A percentile compares a stretch with the other conserved stretches of the same genome.
These are phyloP conservation scores for Cnemophilus loriae DNA, from an alignment of 2,113 vertebrate genomes.

Conservation along the genomic window DNA sequence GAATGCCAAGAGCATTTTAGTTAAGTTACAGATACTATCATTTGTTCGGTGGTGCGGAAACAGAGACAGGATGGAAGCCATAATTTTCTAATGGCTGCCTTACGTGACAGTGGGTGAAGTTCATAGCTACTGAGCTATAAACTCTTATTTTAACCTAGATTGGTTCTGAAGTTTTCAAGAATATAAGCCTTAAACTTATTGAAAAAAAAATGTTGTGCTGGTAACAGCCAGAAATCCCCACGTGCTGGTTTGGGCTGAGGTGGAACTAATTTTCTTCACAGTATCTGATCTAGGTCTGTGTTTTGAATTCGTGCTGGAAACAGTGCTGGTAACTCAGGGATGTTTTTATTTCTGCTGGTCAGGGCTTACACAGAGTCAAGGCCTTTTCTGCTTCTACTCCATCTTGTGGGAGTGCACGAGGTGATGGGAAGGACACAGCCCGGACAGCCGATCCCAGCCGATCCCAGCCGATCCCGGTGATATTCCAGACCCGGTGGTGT, in stretches of 20 bases:
- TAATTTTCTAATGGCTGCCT: neutral
- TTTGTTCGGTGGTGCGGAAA: neutral
- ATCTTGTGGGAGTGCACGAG: neutral
- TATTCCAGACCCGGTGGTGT: rapidly evolving
- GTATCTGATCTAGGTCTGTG: neutral
- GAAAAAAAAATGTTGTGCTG: neutral
- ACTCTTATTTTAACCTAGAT: neutral
- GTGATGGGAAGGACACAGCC: neutral
- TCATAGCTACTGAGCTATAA: neutral
- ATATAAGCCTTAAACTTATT: neutral
- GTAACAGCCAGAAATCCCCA: neutral
- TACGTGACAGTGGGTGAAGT: neutral
- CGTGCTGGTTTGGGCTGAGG: neutral
- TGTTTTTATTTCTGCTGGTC: neutral
- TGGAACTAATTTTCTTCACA: neutral
- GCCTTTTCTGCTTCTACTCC: neutral
- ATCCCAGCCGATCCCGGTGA: neutral
- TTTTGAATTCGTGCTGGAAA: neutral
- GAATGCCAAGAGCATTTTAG: neutral
- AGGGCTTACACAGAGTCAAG: neutral
- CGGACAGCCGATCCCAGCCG: neutral
- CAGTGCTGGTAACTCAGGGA: neutral
- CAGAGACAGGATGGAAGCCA: neutral
- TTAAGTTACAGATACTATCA: neutral
- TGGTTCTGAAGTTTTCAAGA: neutral